These are phyloP conservation scores for Julus scandinavius DNA, from an alignment of 2,888 invertebrate species.

Conservation along the genomic window DNA sequence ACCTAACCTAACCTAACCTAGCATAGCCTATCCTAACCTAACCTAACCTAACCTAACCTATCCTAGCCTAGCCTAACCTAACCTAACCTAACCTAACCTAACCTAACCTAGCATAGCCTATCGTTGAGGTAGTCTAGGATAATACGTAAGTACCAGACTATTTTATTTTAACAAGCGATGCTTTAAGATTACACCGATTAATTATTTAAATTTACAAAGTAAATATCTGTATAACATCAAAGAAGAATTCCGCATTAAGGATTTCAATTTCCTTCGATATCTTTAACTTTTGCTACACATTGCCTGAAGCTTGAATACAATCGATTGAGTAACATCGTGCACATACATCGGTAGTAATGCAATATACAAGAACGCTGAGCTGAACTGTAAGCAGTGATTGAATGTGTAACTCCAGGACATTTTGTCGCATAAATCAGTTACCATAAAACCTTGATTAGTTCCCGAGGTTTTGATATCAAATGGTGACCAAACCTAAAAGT, in stretches of 20 bases:
- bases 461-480: neutral
- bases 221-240: neutral
- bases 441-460: neutral
- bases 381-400: neutral
- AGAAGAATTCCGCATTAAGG: neutral
- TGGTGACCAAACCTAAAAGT: neutral
- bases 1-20: too few relatives aligned
- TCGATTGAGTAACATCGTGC: neutral
- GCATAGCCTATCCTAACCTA: too few relatives aligned
- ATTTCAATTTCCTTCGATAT: neutral
- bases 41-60: too few relatives aligned
- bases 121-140: too few relatives aligned
- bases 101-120: too few relatives aligned
- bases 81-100: too few relatives aligned
- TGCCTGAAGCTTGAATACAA: neutral
- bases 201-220: neutral
- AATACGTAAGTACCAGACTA: too few relatives aligned
- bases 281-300: neutral
- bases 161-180: neutral
- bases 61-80: too few relatives aligned
- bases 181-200: neutral
- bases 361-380: neutral
- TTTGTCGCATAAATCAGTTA: neutral
- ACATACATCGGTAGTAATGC: neutral
- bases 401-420: neutral